A percentile compares a stretch with the other conserved stretches of the same genome.
These are phyloP conservation scores for Morpho helenor DNA, from an alignment of 2,888 invertebrate species.

Conservation along the genomic window DNA sequence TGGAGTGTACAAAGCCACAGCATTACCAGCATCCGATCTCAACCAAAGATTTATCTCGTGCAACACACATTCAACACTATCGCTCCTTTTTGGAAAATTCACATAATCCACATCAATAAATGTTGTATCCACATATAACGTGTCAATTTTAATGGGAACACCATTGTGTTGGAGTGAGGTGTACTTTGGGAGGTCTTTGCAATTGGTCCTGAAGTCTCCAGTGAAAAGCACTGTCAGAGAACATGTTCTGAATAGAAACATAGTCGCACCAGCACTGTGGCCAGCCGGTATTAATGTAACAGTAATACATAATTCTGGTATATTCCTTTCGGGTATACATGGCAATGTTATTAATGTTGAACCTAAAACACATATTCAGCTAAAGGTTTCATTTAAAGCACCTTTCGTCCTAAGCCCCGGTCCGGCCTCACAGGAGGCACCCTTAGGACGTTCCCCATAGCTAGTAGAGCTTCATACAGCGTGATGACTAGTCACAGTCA, in stretches of 20 bases:
- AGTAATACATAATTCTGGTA: constrained; percentile 52
- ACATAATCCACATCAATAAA: constrained; percentile 80
- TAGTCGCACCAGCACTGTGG: constrained; percentile 91
- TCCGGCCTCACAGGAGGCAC: too few species aligned
- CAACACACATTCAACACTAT: constrained; percentile 77
- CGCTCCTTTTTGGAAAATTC: constrained; percentile 82
- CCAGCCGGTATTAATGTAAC: constrained; percentile 86
- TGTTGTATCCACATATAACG: constrained; percentile 89
- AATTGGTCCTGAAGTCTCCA: constrained; percentile 86
- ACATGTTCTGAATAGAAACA: constrained; percentile 86
- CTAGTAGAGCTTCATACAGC: too few species aligned
- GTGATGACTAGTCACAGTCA: too few species aligned
- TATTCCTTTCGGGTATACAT: constrained; percentile 22
- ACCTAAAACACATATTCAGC: constrained; percentile 35
- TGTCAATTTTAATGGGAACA: constrained; percentile 78
- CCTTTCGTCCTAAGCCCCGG: too few species aligned
- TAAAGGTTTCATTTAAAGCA: too few species aligned
- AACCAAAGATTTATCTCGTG: constrained; percentile 80
- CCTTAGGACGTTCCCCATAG: too few species aligned
- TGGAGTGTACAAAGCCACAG: constrained; percentile 76
- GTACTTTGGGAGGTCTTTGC: constrained; percentile 76
- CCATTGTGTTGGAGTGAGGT: constrained; percentile 71
- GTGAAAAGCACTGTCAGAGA: constrained; percentile 84
- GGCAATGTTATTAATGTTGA: constrained; percentile 38
- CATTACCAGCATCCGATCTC: constrained; percentile 54